Base-by-base conservation (phyloP, 2,888 invertebrate genomes). In the Heliothis peltigera region DNA sequence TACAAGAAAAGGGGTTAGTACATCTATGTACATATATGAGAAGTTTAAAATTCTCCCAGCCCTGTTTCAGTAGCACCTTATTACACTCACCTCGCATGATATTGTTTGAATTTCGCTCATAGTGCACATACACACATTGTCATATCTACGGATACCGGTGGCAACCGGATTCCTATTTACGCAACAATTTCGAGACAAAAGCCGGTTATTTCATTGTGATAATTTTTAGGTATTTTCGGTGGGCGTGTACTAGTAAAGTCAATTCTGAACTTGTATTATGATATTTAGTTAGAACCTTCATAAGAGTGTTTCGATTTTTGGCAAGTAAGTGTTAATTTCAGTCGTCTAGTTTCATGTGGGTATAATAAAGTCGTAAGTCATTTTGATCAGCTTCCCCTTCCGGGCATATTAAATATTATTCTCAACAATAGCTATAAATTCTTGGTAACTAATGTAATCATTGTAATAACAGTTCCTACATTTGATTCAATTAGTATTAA, bases 81-180 rank as follows among this genome's bases (percentile, higher is more conserved):
- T 57, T 28, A 64, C 58, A 59, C 47, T 72, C 64, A 72, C 64
- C n/a, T 63, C 60, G 52, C 25, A 64, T 61, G 59, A 70, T 61
- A 56, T 58, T 77, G 70, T 79, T 75, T 79, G 59, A 56, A 61
- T 64, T 68, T 70, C 54, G 57, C 49, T 58, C 47, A 47, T 35
- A 60, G 32, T 52, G 46, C 59, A 49, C 21, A 43, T 52, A 55
- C n/a, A 53, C 48, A 48, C 22, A 54, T 53, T 25, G 49, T 55
- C 54, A 61, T 56, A 67, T 69, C 52, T 52, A 19, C 32, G 19
- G 46, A 32, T 47, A 44, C 49, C 15, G 47, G 64, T 56, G 72
- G 15, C 52, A 62, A 60, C 51, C 54, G 10, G 62, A 32, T 56
- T 66, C 6, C 21, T 49, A 60, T 49, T 47, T 66, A 60, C 42